Evolutionary conservation across 37 sponge, comb jelly and placozoan species (phyloP).

Genomic region (Chondrosia reniformis): DNA sequence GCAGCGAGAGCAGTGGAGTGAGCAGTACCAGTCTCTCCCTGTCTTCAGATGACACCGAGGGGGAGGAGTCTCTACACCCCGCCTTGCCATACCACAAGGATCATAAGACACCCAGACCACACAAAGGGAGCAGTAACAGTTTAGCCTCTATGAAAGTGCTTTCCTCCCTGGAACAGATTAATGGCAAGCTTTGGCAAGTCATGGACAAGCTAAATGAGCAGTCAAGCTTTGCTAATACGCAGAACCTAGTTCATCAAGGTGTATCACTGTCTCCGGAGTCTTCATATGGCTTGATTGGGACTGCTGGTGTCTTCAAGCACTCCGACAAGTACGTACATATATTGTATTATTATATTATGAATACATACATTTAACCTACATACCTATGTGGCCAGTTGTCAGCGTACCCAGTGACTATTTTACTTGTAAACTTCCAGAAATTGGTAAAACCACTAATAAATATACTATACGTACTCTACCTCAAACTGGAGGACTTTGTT

Average conservation of each 20-base stretch:
- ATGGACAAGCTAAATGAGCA: conserved; percentile 12
- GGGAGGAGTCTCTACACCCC: not conserved
- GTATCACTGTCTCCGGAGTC: not conserved
- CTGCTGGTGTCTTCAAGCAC: too few species aligned
- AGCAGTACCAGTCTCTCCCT: not conserved
- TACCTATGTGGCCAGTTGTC: too few species aligned
- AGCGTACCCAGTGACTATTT: not conserved
- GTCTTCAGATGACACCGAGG: not conserved
- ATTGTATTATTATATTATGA: too few species aligned
- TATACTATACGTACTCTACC: not conserved
- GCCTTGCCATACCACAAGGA: not conserved
- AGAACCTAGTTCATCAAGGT: not conserved
- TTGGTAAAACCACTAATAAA: not conserved
- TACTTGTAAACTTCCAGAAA: too few species aligned
- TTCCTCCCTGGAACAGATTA: conserved; percentile 33
- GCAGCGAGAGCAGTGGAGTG: conserved; percentile 1
- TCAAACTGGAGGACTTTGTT: too few species aligned
- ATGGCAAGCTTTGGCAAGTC: conserved; percentile 43
- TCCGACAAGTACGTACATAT: too few species aligned
- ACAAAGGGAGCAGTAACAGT: not conserved
- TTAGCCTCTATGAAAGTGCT: not conserved
- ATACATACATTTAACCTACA: too few species aligned
- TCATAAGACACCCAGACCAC: not conserved
- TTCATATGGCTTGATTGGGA: not conserved
- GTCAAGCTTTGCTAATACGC: not conserved